Evolutionary conservation across 2,797 vertebrate genomes (phyloP).

Genomic region (Tenualosa thibaudeaui): DNA sequence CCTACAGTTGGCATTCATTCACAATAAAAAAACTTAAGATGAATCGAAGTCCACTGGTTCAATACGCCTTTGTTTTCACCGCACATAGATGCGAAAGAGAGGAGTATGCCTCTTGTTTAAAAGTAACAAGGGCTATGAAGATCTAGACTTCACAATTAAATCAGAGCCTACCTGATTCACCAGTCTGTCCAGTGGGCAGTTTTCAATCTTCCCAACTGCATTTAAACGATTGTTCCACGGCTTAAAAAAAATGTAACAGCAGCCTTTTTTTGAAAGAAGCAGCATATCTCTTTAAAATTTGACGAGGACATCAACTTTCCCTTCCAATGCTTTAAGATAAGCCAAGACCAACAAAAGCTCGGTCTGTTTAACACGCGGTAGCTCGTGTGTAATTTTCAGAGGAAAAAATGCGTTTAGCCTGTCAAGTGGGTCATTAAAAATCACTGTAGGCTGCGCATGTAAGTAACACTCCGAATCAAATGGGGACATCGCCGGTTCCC

Average conservation of each 20-base stretch:
- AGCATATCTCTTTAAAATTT: neutral
- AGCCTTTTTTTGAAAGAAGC: neutral
- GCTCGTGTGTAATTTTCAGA: neutral
- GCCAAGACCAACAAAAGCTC: neutral
- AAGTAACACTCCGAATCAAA: neutral
- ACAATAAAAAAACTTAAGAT: conserved; percentile 51
- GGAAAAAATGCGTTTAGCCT: neutral
- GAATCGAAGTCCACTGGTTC: conserved; percentile 58
- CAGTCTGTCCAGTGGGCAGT: neutral
- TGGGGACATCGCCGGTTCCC: neutral
- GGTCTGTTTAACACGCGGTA: neutral
- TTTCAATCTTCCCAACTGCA: neutral
- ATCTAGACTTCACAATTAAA: neutral
- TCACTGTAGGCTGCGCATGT: neutral
- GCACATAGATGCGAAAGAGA: neutral
- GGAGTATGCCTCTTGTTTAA: neutral
- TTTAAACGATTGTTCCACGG: neutral
- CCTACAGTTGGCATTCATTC: conserved; percentile 33
- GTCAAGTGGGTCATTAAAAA: neutral
- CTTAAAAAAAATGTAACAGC: neutral
- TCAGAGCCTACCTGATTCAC: neutral
- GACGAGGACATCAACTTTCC: neutral
- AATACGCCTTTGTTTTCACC: neutral
- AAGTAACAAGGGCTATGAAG: neutral
- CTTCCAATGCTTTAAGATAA: neutral